Conservation (phyloP, 1,140 invertebrate genomes). For the Apis florea region DNA sequence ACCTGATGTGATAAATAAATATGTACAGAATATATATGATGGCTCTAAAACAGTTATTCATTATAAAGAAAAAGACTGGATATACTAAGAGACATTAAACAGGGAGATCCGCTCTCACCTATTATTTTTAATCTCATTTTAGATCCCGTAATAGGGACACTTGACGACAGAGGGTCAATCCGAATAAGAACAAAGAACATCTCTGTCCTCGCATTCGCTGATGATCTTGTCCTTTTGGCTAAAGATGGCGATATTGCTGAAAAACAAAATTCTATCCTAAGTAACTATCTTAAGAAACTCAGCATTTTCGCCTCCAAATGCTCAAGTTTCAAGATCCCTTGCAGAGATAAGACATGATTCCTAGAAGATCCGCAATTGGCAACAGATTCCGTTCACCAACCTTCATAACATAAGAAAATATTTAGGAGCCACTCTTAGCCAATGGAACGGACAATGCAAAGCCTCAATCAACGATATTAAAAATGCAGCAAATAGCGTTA, state of each 20-base stretch:
- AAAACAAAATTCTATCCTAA: background rate
- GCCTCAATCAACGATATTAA: background rate
- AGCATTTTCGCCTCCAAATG: too few relatives aligned
- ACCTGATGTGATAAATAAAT: too few relatives aligned
- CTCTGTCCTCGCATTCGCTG: slow-evolving; percentile 72
- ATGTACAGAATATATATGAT: too few relatives aligned
- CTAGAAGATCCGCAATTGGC: background rate
- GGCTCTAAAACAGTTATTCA: too few relatives aligned
- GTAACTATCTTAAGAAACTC: background rate
- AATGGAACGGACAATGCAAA: background rate
- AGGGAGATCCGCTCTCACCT: slow-evolving; percentile 64
- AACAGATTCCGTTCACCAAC: background rate
- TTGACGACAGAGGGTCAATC: slow-evolving; percentile 61
- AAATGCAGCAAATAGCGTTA: background rate
- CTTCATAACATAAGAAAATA: background rate
- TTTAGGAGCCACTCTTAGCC: background rate
- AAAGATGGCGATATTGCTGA: too few relatives aligned
- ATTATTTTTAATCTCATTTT: slow-evolving; percentile 59
- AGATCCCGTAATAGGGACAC: slow-evolving; percentile 29
- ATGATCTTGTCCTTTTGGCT: slow-evolving; percentile 74
- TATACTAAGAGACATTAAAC: slow-evolving; percentile 51
- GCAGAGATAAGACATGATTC: background rate
- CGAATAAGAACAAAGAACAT: slow-evolving; percentile 48
- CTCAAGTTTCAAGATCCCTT: too few relatives aligned
- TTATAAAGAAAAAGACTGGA: too few relatives aligned